Evolutionary conservation across 2,113 vertebrate genomes (phyloP).

Genomic region (Albula goreensis): DNA sequence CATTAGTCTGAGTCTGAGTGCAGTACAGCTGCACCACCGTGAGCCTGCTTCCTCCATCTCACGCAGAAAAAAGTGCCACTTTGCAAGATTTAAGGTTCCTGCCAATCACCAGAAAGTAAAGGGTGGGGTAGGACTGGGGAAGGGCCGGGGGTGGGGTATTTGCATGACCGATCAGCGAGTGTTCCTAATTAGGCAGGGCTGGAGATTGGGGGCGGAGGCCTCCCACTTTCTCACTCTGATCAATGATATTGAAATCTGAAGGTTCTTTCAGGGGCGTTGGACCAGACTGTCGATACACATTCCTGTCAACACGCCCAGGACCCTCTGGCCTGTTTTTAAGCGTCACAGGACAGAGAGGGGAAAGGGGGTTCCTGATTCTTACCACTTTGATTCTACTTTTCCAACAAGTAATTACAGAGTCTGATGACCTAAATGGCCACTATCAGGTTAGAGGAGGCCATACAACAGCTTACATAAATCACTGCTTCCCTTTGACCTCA

Average conservation of each 20-base stretch:
- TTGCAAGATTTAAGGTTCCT: conserved; percentile 19
- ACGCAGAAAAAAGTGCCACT: conserved; percentile 26
- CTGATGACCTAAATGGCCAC: conserved; percentile 60
- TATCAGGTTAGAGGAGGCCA: conserved; percentile 69
- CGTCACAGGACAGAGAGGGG: conserved; percentile 29
- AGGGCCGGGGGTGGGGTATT: neutral
- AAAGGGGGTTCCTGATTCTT: neutral
- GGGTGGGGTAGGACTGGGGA: conserved; percentile 35
- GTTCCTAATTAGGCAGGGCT: conserved; percentile 57
- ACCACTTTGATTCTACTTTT: conserved; percentile 45
- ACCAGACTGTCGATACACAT: conserved; percentile 70
- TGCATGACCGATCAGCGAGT: conserved; percentile 17
- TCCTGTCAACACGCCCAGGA: conserved; percentile 78
- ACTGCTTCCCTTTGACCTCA: neutral
- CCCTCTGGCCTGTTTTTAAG: conserved; percentile 70
- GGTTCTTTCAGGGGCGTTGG: conserved; percentile 76
- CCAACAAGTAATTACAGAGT: conserved; percentile 68
- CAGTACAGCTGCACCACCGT: neutral
- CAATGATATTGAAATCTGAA: conserved; percentile 76
- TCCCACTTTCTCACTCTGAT: conserved; percentile 61
- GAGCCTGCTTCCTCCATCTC: neutral
- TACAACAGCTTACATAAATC: conserved; percentile 57
- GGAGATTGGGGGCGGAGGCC: conserved; percentile 57
- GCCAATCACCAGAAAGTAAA: conserved; percentile 20
- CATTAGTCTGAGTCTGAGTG: conserved; percentile 14